Evolutionary conservation across 1,140 invertebrate species (phyloP).

Genomic region (Pseudoatta argentina): DNA sequence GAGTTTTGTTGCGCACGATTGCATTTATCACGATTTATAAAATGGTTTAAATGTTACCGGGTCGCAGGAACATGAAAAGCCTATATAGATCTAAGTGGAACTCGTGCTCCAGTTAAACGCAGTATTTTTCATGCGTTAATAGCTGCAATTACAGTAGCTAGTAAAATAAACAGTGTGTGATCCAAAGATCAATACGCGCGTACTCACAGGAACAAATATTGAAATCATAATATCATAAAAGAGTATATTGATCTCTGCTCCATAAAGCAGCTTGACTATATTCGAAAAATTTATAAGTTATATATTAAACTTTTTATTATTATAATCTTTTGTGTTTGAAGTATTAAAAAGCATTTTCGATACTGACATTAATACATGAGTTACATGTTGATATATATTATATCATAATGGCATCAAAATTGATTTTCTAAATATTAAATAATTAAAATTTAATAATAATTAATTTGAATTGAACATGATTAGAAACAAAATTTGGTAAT

Average conservation of each 20-base stretch:
- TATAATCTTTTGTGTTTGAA: not conserved
- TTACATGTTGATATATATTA: not conserved
- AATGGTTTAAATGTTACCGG: slow-evolving; percentile 67
- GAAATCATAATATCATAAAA: slow-evolving; percentile 9
- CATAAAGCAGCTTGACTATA: not conserved
- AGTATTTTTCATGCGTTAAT: slow-evolving; percentile 43
- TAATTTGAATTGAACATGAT: not conserved
- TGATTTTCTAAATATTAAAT: not conserved
- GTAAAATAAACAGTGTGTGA: not conserved
- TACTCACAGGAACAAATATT: not conserved
- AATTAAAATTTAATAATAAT: not conserved
- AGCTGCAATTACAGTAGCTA: slow-evolving; percentile 19
- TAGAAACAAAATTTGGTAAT: not conserved
- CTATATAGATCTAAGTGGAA: slow-evolving; percentile 68
- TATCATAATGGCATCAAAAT: not conserved
- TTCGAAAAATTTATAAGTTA: not conserved
- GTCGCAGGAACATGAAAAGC: slow-evolving; percentile 65
- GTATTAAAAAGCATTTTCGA: not conserved
- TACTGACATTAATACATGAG: not conserved
- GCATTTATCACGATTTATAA: slow-evolving; percentile 62
- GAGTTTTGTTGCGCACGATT: slow-evolving; percentile 55
- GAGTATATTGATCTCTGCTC: slow-evolving; percentile 4
- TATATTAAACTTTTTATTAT: not conserved
- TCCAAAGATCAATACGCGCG: not conserved
- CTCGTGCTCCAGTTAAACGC: slow-evolving; percentile 46